Evolutionary conservation across 2,888 invertebrate genomes (phyloP).

Genomic region (Neoaliturus tenellus): DNA sequence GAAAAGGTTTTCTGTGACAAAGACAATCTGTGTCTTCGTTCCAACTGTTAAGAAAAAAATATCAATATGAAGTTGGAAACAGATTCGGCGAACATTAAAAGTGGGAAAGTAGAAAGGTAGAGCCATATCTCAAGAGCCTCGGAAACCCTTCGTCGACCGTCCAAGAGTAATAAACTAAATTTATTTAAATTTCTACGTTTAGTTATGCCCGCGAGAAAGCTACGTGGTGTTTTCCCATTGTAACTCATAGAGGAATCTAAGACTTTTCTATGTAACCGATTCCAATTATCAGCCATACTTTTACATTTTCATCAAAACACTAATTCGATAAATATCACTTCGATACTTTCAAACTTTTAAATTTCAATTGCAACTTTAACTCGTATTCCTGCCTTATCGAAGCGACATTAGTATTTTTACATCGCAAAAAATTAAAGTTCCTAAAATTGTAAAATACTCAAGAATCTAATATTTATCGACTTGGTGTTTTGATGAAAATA

Average conservation of each 20-base stretch:
- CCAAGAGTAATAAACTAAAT: too few species aligned
- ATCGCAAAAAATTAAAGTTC: background rate
- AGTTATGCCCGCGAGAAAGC: too few species aligned
- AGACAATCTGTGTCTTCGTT: too few species aligned
- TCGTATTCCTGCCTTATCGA: background rate
- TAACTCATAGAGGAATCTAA: too few species aligned
- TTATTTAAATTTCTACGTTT: background rate
- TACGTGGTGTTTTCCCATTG: too few species aligned
- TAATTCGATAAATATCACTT: slow-evolving; percentile 30
- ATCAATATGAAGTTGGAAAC: too few species aligned
- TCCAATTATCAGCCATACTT: background rate
- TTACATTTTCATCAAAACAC: slow-evolving; percentile 50
- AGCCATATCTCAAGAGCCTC: background rate
- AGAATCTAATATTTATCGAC: background rate
- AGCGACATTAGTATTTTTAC: background rate
- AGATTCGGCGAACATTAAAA: background rate
- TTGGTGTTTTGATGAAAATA: slow-evolving; percentile 51
- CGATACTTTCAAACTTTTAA: background rate
- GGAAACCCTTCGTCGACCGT: too few species aligned
- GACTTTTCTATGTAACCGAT: slow-evolving; percentile 1
- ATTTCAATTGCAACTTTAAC: background rate
- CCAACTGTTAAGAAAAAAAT: too few species aligned
- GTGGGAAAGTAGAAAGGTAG: background rate
- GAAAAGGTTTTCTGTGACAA: too few species aligned
- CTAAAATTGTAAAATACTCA: background rate